phyloP scores from a whole-genome alignment of 1,140 invertebrate genomes.

The Aphaenogaster ashmeadi region DNA sequence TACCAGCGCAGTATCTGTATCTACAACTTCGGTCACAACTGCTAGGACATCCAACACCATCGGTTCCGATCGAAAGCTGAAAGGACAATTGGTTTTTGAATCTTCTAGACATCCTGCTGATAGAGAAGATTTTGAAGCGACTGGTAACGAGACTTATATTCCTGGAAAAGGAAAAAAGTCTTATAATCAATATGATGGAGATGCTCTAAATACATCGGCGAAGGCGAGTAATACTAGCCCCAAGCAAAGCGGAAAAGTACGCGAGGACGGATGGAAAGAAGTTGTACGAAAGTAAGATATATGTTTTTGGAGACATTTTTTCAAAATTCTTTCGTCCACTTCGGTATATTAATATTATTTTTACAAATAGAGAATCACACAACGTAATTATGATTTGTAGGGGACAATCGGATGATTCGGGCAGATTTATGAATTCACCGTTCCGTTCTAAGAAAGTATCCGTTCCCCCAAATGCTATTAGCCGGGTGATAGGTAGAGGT shows the following conservation, averaged over 20 bases:
- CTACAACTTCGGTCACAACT: conserved; percentile 64
- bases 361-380: background rate
- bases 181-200: conserved; percentile 85
- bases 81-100: conserved; percentile 88
- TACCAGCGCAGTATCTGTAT: conserved; percentile 64
- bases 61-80: conserved; percentile 84
- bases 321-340: background rate
- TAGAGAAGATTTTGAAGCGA: conserved; percentile 91
- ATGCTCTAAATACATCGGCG: conserved; percentile 79
- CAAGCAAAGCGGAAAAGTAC: conserved; percentile 90
- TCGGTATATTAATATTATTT: conserved; percentile 3
- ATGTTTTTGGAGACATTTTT: background rate
- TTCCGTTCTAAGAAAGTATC: conserved; percentile 93
- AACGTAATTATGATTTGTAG: conserved; percentile 66
- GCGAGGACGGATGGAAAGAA: conserved; percentile 99
- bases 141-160: conserved; percentile 89
- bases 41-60: conserved; percentile 70
- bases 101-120: conserved; percentile 90
- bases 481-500: conserved; percentile 97
- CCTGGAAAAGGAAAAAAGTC: conserved; percentile 88
- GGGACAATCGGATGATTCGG: conserved; percentile 86
- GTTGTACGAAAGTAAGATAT: conserved; percentile 93
- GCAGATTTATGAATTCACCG: conserved; percentile 86
- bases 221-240: conserved; percentile 88
- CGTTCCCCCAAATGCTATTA: conserved; percentile 97